These are phyloP conservation scores for Sprattus sprattus DNA, from an alignment of 2,113 vertebrate genomes.

Conservation along the genomic window DNA sequence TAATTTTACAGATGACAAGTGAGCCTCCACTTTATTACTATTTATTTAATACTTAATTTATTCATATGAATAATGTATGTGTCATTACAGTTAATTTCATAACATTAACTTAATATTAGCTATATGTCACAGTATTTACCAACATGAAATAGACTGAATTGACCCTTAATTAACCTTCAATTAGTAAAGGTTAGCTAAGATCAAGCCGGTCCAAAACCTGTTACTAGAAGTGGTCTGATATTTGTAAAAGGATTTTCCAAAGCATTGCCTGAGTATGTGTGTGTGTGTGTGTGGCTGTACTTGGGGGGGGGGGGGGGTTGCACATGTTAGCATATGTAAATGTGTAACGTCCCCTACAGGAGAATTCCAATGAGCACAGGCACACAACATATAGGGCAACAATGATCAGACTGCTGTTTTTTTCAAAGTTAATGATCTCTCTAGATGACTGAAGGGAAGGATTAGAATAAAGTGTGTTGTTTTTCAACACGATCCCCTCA, in stretches of 20 bases:
- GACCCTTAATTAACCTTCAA: neutral
- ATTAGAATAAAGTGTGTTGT: neutral
- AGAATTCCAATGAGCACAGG: neutral
- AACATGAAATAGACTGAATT: neutral
- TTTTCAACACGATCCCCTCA: neutral
- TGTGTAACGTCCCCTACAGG: neutral
- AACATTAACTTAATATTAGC: no score
- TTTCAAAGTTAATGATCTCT: neutral
- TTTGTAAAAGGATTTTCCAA: no score
- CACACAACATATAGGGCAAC: neutral
- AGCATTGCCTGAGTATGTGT: no score
- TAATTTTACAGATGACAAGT: neutral
- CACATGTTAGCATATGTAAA: neutral
- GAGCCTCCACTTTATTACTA: neutral
- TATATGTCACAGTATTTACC: neutral
- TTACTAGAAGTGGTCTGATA: no score
- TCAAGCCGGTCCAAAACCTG: no score
- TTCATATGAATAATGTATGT: no score
- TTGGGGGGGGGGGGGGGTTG: neutral
- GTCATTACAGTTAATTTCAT: no score
- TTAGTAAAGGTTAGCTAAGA: neutral
- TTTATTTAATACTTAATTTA: no score
- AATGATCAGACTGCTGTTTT: neutral
- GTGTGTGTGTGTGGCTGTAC: neutral
- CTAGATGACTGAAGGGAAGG: neutral